phyloP scores from a whole-genome alignment of 2,113 vertebrate genomes.

The Chiloscyllium plagiosum region DNA sequence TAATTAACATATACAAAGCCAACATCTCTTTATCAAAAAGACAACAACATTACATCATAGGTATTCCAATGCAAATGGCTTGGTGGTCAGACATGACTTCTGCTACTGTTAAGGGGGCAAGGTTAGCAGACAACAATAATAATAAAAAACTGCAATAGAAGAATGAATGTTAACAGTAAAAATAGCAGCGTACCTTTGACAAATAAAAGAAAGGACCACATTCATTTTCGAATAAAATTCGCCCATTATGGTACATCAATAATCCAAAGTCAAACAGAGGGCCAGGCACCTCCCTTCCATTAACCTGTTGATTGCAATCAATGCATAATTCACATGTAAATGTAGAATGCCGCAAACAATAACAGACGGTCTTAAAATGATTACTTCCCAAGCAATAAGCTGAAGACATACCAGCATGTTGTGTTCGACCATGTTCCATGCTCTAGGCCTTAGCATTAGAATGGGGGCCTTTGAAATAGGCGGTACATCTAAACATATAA shows the following conservation, averaged over 20 bases:
- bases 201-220: constrained; percentile 67
- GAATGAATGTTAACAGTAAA: not conserved
- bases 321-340: not conserved
- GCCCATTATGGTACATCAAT: constrained; percentile 64
- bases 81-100: not conserved
- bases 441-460: constrained; percentile 67
- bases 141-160: not conserved
- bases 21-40: not conserved
- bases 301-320: constrained; percentile 49
- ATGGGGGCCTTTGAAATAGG: constrained; percentile 58
- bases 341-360: not conserved
- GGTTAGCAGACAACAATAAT: not conserved
- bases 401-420: constrained; percentile 57
- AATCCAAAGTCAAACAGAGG: constrained; percentile 69
- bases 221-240: constrained; percentile 52
- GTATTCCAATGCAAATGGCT: not conserved
- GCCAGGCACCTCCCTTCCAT: constrained; percentile 61
- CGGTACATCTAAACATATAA: constrained; percentile 50
- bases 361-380: not conserved
- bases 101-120: not conserved
- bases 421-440: constrained; percentile 69
- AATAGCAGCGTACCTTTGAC: constrained; percentile 54
- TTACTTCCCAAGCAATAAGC: not conserved
- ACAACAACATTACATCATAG: not conserved
- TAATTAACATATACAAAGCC: not conserved